Evolutionary conservation across 2,113 vertebrate species (phyloP).

Genomic region (Piprites chloris): DNA sequence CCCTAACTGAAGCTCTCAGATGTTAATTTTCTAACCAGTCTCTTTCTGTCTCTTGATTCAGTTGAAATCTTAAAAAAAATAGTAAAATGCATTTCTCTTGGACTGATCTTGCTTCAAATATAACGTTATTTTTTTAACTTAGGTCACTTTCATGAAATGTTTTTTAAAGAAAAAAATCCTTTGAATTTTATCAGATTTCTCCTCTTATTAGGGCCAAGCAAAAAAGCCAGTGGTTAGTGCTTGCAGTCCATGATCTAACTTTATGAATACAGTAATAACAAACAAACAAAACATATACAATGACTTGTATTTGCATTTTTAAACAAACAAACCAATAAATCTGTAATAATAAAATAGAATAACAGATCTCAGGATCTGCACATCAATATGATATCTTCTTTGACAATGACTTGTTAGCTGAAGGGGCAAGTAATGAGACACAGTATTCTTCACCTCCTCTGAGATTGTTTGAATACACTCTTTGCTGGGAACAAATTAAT

Average conservation of each 20-base stretch:
- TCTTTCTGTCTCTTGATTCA: not conserved
- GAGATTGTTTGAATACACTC: not conserved
- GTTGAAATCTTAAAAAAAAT: not conserved
- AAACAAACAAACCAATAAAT: not conserved
- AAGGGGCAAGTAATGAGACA: not conserved
- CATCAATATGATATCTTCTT: not conserved
- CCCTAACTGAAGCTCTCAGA: not conserved
- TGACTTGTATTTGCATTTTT: not conserved
- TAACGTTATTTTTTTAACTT: not conserved
- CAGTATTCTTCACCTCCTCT: not conserved
- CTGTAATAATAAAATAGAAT: not conserved
- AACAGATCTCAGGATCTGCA: not conserved
- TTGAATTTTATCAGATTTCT: not conserved
- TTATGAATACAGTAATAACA: not conserved
- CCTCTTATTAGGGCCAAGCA: not conserved
- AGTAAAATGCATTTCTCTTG: not conserved
- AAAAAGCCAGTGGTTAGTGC: not conserved
- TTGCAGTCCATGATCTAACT: not conserved
- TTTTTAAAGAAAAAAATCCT: not conserved
- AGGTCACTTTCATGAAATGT: not conserved
- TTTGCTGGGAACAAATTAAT: not conserved
- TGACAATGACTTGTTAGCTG: not conserved
- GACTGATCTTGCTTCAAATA: not conserved
- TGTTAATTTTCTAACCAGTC: not conserved
- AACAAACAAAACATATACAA: not conserved